Evolutionary conservation across 2,888 invertebrate species (phyloP).

Genomic region (Drosophila cognata): DNA sequence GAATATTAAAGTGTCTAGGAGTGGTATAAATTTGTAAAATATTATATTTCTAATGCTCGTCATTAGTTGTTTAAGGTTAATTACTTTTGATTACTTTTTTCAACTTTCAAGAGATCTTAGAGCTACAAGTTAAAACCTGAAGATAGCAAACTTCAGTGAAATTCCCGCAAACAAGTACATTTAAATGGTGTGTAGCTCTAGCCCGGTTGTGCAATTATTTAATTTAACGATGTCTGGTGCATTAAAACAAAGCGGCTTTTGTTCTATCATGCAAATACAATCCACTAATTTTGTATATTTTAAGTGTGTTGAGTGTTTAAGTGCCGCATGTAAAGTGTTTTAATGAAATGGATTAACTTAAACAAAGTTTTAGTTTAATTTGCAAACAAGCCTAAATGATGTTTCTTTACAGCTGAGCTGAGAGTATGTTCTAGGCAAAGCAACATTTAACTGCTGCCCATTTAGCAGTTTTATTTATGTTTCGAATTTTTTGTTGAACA

Average conservation of each 20-base stretch:
- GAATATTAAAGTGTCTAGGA: neutral
- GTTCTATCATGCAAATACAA: neutral
- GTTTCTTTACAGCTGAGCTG: neutral
- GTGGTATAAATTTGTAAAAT: neutral
- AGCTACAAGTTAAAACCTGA: neutral
- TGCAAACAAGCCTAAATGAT: neutral
- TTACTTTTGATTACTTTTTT: neutral
- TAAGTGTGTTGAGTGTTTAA: neutral
- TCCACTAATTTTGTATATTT: neutral
- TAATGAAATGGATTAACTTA: neutral
- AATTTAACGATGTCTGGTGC: neutral
- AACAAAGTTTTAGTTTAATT: neutral
- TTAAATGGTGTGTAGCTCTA: neutral
- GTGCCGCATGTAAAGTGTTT: neutral
- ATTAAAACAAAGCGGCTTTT: neutral
- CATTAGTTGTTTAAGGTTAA: neutral
- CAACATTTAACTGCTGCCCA: neutral
- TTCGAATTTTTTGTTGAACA: conserved; percentile 20
- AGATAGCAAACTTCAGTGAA: neutral
- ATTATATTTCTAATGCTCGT: neutral
- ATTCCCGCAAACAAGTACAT: neutral
- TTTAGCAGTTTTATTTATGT: conserved; percentile 27
- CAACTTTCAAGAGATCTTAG: neutral
- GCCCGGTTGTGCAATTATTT: neutral
- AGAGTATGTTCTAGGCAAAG: neutral